Evolutionary conservation across 2,797 vertebrate species (phyloP), one percentile per base, ranked within the genome.

Genomic region (Pseudochirops corinnae): DNA sequence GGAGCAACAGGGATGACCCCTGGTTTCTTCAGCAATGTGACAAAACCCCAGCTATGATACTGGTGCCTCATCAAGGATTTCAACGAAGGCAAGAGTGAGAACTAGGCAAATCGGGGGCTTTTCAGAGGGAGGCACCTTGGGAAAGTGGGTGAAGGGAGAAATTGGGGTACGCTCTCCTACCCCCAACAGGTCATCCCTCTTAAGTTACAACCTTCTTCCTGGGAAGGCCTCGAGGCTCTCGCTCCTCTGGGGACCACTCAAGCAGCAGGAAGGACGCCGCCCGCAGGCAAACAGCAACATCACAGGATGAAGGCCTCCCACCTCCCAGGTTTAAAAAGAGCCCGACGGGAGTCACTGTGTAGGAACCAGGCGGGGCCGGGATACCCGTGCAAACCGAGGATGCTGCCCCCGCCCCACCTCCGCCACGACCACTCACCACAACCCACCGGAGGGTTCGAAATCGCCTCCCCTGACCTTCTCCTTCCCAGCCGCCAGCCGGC

Each of bases 231-330:
- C 91, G 29, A 50, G 21, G 58, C 13, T 55, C 21, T 62, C 52
- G 28, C 29, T 55, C 46, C 53, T 29, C 60, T 39, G 11, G 9
- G n/a, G 56, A 46, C 50, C 16, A 31, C 5, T 6, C 5, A 29
- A 26, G 24, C 0, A 50, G 16, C 39, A 21, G 31, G 46, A 18
- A n/a, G 58, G 33, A 33, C n/a, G 62, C 31, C 24, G 14, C 14
- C 31, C 3, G 31, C 4, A 1, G 62, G 5, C 13, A 21, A 6
- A 24, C 2, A 1, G 0, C 60, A 39, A 60, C 7, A 29, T 0
- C 58, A 2, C 3, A 0, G 29, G 31, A 31, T 5, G 33, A 13
- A 21, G 74, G 74, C n/a, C 21, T 82, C 74, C 39, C 18, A 0
- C 39, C 11, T 46, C n/a, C 39, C 74, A 4, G 7, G 7, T 82